Percentiles rank a stretch among this genome's conserved stretches.
Conservation (phyloP, 2,888 invertebrate genomes). For the Melanotus villosus region DNA sequence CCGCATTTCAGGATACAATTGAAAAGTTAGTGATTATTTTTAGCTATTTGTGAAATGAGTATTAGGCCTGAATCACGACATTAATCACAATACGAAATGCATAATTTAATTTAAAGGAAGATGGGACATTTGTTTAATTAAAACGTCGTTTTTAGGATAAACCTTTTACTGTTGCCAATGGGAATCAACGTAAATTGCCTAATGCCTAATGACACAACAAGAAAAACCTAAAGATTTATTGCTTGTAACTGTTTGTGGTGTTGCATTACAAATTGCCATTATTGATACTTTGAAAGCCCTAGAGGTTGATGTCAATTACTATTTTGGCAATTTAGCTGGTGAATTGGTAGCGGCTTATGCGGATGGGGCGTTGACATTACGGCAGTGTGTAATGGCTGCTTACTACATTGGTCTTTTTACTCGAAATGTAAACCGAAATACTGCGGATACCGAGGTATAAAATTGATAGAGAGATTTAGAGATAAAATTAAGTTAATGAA, state of each 20-base stretch:
- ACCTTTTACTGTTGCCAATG: conserved; percentile 13
- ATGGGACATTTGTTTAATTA: too few relatives aligned
- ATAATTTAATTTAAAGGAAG: too few relatives aligned
- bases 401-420: too few relatives aligned
- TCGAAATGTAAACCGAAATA: too few relatives aligned
- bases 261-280: conserved; percentile 73
- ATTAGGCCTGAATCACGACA: too few relatives aligned
- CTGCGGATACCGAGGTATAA: too few relatives aligned
- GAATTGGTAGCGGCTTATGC: conserved; percentile 94
- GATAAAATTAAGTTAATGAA: too few relatives aligned
- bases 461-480: too few relatives aligned
- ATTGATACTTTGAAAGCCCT: conserved; percentile 70
- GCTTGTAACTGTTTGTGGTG: background rate
- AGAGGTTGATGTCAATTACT: conserved; percentile 59
- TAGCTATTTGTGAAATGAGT: too few relatives aligned
- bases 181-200: conserved; percentile 25
- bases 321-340: conserved; percentile 86
- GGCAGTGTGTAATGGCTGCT: too few relatives aligned
- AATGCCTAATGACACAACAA: conserved; percentile 13
- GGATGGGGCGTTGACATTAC: conserved; percentile 87
- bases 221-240: background rate
- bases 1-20: conserved; percentile 81
- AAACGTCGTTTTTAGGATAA: conserved; percentile 6
- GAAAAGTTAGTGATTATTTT: too few relatives aligned
- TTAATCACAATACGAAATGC: too few relatives aligned